These are phyloP conservation scores for Catharus bicknelli DNA, from an alignment of 2,113 vertebrate species.

Conservation along the genomic window DNA sequence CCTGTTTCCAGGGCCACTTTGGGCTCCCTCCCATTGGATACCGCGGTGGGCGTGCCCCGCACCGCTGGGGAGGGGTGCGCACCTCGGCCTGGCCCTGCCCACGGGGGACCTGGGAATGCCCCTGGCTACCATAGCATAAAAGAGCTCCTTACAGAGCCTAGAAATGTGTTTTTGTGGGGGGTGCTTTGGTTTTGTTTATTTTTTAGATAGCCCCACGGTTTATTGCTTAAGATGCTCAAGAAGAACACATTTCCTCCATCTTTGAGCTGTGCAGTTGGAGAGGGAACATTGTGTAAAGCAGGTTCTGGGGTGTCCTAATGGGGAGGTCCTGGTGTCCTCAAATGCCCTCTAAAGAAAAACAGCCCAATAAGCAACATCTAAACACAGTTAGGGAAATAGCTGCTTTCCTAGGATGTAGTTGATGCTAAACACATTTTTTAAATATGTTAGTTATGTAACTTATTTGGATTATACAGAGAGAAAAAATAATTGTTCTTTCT, in stretches of 20 bases:
- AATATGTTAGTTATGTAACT: neutral
- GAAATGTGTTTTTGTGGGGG: rapidly evolving
- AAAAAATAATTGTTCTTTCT: neutral
- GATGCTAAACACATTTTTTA: neutral
- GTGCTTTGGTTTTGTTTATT: neutral
- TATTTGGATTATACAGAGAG: neutral
- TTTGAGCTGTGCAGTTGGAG: neutral
- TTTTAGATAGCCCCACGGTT: neutral
- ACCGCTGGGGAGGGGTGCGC: rapidly evolving
- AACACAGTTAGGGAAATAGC: neutral
- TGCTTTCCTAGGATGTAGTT: neutral
- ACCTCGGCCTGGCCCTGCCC: neutral
- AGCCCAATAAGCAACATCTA: neutral
- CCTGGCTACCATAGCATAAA: rapidly evolving
- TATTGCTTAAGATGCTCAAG: neutral
- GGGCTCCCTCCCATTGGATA: conserved; percentile 51
- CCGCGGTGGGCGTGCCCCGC: neutral
- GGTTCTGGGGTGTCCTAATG: neutral
- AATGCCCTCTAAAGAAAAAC: neutral
- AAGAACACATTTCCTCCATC: neutral
- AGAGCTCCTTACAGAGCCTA: neutral
- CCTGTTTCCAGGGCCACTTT: conserved; percentile 69
- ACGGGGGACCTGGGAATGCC: neutral
- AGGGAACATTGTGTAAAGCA: rapidly evolving
- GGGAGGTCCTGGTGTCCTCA: neutral